These are phyloP conservation scores for Proisotoma minuta DNA, from an alignment of 2,888 invertebrate genomes.

Conservation along the genomic window DNA sequence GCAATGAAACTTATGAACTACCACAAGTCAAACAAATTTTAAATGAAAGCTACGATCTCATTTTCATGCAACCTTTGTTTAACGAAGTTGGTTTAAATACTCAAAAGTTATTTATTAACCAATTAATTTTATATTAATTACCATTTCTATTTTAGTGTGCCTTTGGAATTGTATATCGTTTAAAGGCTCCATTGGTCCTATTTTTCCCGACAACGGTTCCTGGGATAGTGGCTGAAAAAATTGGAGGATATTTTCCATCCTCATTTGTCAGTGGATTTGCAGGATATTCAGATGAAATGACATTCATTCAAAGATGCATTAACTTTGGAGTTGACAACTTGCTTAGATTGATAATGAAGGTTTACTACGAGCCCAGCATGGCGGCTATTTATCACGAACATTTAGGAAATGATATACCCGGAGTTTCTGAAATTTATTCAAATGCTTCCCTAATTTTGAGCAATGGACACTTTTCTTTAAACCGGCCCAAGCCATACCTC, in stretches of 20 bases:
- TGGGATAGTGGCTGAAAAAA: background rate
- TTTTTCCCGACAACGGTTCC: background rate
- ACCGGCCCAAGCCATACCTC: constrained; percentile 39
- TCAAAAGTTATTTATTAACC: too few relatives aligned
- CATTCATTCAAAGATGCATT: background rate
- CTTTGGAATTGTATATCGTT: background rate
- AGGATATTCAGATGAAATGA: background rate
- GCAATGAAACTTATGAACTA: background rate
- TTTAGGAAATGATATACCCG: constrained; percentile 49
- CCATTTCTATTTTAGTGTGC: too few relatives aligned
- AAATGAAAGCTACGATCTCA: background rate
- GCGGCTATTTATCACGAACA: constrained; percentile 47
- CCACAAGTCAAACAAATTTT: background rate
- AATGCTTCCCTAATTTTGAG: constrained; percentile 40
- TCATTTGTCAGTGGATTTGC: background rate
- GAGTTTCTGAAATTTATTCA: constrained; percentile 23
- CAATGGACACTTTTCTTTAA: constrained; percentile 47
- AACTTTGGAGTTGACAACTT: constrained; percentile 48
- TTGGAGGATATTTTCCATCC: background rate
- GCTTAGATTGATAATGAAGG: constrained; percentile 50
- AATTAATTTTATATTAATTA: too few relatives aligned
- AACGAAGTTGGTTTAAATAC: too few relatives aligned
- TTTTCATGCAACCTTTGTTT: background rate
- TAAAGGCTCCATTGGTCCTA: background rate
- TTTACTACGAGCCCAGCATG: constrained; percentile 48